Base-by-base conservation (phyloP, 2,888 invertebrate species). In the Acrocera orbiculus region DNA sequence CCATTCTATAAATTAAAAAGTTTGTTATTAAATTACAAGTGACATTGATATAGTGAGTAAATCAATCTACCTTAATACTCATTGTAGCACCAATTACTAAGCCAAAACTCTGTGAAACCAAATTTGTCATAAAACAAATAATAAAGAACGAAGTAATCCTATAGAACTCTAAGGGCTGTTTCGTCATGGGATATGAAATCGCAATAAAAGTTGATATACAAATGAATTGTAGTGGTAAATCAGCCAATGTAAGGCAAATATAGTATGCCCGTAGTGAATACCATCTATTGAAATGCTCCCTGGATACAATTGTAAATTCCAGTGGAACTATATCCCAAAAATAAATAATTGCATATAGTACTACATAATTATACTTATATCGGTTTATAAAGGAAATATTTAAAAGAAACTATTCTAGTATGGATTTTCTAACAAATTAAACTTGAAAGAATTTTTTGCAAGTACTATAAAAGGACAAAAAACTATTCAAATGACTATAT, bases 211-310 rank as follows among this genome's bases (percentile, higher is more conserved):
- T 56, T 8, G 80, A 54, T 0, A 86, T 83, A 46, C 77, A 79
- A 15, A 76, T 55, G 1, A 77, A 59, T 64, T 86, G 87, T 41
- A 79, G 73, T 1, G 87, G 90, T 44, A 90, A 63, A 49, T 87
- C 83, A 0, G 83, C 74, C 31, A 80, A 56, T 5, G 82, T 72
- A 29, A 79, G 76, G 8, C 86, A 79, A 14, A 76, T 56, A 51
- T 81, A 89, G 58, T 83, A 86, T 1, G 85, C 76, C 30, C 76
- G 74, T 3, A 86, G 61, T 14, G 81, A 80, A 59, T 89, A 89
- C 89, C 87, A 89, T 37, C 83, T 72, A 60, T 89, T 89, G 47
- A 86, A 78, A 52, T 86, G 81, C 52, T 89, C 89, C 30, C 83
- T 63, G 4, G 74, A 70, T 34, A 85, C 72, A 36, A 85, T 73